Evolutionary conservation across 2,113 vertebrate genomes (phyloP).

Genomic region (Cheirogaleus medius): DNA sequence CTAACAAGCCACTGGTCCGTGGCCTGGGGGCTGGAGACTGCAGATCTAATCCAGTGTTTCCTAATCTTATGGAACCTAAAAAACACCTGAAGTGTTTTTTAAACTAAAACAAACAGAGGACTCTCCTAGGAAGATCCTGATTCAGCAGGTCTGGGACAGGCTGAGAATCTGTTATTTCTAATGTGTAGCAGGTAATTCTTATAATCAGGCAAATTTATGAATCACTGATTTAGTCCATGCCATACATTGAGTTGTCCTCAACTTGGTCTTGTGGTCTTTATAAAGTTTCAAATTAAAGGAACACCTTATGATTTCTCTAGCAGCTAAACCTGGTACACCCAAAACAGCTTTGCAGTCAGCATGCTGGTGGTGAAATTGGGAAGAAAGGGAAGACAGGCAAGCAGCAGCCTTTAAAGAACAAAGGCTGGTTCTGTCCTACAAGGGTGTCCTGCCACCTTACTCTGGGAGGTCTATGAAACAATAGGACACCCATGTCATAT

Average conservation of each 20-base stretch:
- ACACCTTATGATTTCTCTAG: background rate
- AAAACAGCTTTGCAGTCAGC: background rate
- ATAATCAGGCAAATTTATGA: background rate
- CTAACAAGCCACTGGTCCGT: too few relatives aligned
- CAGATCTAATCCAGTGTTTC: background rate
- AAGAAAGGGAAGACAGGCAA: background rate
- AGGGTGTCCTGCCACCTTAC: background rate
- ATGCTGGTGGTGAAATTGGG: background rate
- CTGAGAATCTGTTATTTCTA: background rate
- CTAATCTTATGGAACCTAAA: background rate
- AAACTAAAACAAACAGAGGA: background rate
- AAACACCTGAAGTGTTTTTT: background rate
- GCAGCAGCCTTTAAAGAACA: background rate
- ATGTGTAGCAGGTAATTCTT: background rate
- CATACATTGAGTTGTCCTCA: background rate
- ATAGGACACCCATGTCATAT: background rate
- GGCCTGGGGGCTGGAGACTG: too few relatives aligned
- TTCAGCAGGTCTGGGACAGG: background rate
- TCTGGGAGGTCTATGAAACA: background rate
- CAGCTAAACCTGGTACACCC: background rate
- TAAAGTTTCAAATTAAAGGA: slow-evolving; percentile 22
- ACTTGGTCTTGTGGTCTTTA: background rate
- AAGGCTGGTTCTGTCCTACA: background rate
- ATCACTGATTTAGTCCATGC: background rate
- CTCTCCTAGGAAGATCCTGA: background rate